A percentile compares a stretch with the other conserved stretches of the same genome.
Evolutionary conservation across 2,797 vertebrate genomes (phyloP).

Genomic region (Schizopygopsis malacanthus): DNA sequence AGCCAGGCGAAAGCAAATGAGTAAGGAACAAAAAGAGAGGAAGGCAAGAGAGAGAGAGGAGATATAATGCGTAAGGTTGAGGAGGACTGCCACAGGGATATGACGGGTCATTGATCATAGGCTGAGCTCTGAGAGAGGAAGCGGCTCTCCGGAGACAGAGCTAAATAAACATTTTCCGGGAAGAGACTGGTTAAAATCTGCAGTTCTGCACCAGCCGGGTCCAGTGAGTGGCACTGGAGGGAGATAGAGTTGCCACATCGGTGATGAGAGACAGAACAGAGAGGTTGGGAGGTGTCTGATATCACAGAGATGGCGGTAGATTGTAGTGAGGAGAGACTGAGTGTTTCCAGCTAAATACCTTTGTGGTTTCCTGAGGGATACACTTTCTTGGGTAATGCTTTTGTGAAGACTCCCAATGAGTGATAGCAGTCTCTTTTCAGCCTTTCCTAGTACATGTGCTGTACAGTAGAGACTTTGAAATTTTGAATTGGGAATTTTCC

Average conservation of each 20-base stretch:
- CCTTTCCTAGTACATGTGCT: background rate
- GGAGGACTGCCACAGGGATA: constrained; percentile 48
- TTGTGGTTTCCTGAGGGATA: constrained; percentile 27
- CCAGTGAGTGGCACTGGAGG: constrained; percentile 48
- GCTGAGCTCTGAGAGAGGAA: constrained; percentile 46
- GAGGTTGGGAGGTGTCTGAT: constrained; percentile 12
- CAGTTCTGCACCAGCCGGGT: constrained; percentile 29
- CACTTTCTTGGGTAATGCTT: background rate
- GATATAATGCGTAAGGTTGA: constrained; percentile 56
- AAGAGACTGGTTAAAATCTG: constrained; percentile 55
- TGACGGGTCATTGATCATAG: constrained; percentile 59
- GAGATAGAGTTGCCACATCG: constrained; percentile 44
- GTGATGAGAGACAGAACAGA: constrained; percentile 23
- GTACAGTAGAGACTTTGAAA: background rate
- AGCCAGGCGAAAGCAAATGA: constrained; percentile 51
- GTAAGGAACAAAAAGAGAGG: constrained; percentile 29
- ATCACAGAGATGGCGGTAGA: background rate
- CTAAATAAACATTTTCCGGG: constrained; percentile 57
- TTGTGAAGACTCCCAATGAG: background rate
- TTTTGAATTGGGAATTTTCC: constrained; percentile 1
- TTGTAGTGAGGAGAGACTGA: constrained; percentile 3
- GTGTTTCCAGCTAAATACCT: constrained; percentile 28
- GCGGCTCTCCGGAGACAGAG: constrained; percentile 50
- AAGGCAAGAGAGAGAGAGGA: constrained; percentile 12
- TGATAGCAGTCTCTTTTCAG: constrained; percentile 5